phyloP scores from a whole-genome alignment of 2,888 invertebrate genomes.

The Timandra comae region DNA sequence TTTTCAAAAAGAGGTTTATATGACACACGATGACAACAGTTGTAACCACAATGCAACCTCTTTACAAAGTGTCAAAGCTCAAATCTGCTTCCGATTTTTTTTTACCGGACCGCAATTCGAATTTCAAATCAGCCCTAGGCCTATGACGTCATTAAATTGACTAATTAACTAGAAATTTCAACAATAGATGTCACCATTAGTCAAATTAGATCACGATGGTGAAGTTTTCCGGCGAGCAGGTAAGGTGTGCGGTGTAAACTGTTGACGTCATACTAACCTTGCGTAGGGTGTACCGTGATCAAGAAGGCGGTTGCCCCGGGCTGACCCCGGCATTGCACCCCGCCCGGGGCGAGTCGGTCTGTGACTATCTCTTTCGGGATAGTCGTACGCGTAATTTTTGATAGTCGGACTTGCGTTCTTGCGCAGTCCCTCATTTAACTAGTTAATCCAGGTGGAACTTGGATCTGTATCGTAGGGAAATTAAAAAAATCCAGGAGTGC shows the following conservation, averaged over 20 bases:
- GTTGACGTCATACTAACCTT: slow-evolving; percentile 79
- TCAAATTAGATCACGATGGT: slow-evolving; percentile 44
- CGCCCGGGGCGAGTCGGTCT: slow-evolving; percentile 76
- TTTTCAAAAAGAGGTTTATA: too few species aligned
- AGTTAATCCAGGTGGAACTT: not conserved
- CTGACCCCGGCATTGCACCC: slow-evolving; percentile 82
- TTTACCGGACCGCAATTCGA: too few species aligned
- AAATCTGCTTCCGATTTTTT: too few species aligned
- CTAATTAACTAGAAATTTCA: too few species aligned
- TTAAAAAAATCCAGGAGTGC: too few species aligned
- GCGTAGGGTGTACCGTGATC: slow-evolving; percentile 85
- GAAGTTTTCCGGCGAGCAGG: slow-evolving; percentile 30
- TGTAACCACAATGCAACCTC: too few species aligned
- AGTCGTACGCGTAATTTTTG: slow-evolving; percentile 80
- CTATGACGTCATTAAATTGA: too few species aligned
- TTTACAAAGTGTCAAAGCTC: too few species aligned
- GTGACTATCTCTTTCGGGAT: slow-evolving; percentile 75
- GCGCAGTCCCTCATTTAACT: slow-evolving; percentile 71
- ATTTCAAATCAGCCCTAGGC: too few species aligned
- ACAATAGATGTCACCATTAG: slow-evolving; percentile 55
- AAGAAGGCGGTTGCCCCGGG: slow-evolving; percentile 79
- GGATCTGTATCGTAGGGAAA: too few species aligned
- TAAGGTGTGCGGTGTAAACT: too few species aligned
- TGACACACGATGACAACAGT: too few species aligned
- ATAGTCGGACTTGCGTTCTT: slow-evolving; percentile 77